phyloP scores from a whole-genome alignment of 2,888 invertebrate genomes.

The Drosophila pegasa region DNA sequence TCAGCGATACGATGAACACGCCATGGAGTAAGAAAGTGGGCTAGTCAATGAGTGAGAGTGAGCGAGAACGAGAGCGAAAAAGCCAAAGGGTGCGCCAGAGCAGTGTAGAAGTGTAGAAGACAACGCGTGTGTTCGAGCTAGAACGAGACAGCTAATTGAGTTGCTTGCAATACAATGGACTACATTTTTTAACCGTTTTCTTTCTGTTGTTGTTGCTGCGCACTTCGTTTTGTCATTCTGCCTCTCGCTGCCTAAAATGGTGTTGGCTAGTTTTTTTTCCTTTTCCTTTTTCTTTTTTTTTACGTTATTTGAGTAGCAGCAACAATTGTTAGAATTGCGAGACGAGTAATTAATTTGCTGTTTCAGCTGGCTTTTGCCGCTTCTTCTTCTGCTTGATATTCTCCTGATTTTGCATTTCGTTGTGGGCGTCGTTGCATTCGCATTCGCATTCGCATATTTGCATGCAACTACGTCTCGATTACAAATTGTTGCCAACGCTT shows the following conservation, averaged over 20 bases:
- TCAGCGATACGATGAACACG: conserved; percentile 44
- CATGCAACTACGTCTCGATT: conserved; percentile 65
- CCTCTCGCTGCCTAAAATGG: background rate
- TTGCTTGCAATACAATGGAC: conserved; percentile 35
- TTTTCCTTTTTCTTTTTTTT: conserved; percentile 7
- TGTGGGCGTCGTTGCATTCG: no score
- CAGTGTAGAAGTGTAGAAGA: background rate
- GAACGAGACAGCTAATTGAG: conserved; percentile 33
- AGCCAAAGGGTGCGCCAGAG: background rate
- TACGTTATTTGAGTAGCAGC: conserved; percentile 11
- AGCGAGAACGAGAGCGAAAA: background rate
- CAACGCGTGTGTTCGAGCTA: background rate
- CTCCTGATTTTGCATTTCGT: conserved; percentile 12
- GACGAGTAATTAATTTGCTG: conserved; percentile 39
- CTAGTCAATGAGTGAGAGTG: background rate
- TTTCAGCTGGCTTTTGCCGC: conserved; percentile 22
- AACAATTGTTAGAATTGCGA: conserved; percentile 45
- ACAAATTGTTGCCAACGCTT: conserved; percentile 59
- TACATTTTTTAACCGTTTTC: conserved; percentile 37
- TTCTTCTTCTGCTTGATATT: conserved; percentile 1
- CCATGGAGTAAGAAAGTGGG: conserved; percentile 40
- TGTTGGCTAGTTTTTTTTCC: background rate
- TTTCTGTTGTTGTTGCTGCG: background rate
- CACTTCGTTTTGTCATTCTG: conserved; percentile 10
- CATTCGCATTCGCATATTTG: conserved; percentile 61